Evolutionary conservation across 2,888 invertebrate species (phyloP).

Genomic region (Tanypteryx hageni): DNA sequence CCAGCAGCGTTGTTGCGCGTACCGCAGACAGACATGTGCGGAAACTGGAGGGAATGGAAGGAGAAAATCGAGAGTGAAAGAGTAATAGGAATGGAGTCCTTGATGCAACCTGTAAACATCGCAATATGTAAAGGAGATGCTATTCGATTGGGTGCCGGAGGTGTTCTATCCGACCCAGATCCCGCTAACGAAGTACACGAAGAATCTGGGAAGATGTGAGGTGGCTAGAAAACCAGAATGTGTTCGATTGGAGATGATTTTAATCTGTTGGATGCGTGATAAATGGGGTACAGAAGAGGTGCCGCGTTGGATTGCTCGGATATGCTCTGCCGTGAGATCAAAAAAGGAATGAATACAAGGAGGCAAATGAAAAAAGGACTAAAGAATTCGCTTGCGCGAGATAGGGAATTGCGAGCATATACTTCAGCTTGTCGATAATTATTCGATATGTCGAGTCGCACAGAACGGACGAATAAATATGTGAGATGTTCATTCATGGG

Average conservation of each 20-base stretch:
- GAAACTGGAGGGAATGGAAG: no score
- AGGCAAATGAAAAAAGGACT: neutral
- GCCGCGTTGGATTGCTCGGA: neutral
- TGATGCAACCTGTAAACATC: neutral
- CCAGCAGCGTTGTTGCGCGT: no score
- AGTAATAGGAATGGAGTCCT: neutral
- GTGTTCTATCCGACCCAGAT: constrained; percentile 41
- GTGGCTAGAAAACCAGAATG: neutral
- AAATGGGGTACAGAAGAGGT: neutral
- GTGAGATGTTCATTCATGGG: constrained; percentile 21
- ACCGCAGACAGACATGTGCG: no score
- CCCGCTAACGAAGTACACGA: constrained; percentile 19
- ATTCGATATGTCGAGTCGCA: neutral
- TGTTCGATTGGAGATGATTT: neutral
- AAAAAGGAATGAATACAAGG: constrained; percentile 14
- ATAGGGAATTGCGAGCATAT: neutral
- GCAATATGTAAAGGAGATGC: neutral
- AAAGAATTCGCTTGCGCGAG: neutral
- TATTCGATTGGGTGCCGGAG: neutral
- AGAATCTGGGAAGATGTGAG: neutral
- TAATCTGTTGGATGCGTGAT: neutral
- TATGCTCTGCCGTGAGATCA: neutral
- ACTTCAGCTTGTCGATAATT: neutral
- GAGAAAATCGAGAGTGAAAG: no score
- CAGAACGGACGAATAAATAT: neutral